Base-by-base conservation (phyloP, 2,797 vertebrate genomes). In the Neopelma chrysocephalum region DNA sequence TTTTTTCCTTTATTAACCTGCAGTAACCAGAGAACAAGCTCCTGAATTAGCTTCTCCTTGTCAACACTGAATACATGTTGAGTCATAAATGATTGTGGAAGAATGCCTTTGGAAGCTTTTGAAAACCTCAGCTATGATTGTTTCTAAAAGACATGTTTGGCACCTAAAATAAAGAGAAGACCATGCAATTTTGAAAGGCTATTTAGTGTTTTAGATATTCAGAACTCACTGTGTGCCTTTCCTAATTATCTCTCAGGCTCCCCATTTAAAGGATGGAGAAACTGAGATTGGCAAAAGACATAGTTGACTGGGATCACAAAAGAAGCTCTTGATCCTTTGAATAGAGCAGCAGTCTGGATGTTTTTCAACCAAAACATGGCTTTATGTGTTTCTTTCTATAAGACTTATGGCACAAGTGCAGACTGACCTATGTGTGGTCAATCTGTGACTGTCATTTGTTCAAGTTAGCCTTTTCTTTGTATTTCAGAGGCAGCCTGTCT, bases 41-140 rank as follows among this genome's bases (percentile, higher is more conserved):
- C 87, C 70, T 89, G 58, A 95, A 90, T 94, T 90, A 89, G 26
- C 71, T 95, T 84, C 57, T 89, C 87, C 58, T 87, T 91, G 57
- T 91, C 75, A 80, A 53, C 80, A 57, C 27, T 62, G n/a, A 34
- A 65, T 91, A 20, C 17, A 12, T 57, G 26, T 70, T 77, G 76
- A 60, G 61, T 93, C 85, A 81, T 73, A 80, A 94, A 57, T 34
- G 56, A 48, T 71, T 92, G 82, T 50, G 53, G 26, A 15, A 87
- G 40, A 72, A 86, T 36, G 18, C 36, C 57, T 86, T 79, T 61
- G 56, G 77, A 82, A 82, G 20, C 34, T 88, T 68, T 47, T 56
- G 72, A 76, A 69, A 94, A 57, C 15, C 72, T 81, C 60, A 45
- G 7, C 61, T 82, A 25, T 75, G 56, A 38, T 50, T 82, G 64